Percentiles rank a stretch among this genome's conserved stretches.
These are phyloP conservation scores for Astreopora myriophthalma DNA, from an alignment of 64 coral and sea anemone species.

Conservation along the genomic window DNA sequence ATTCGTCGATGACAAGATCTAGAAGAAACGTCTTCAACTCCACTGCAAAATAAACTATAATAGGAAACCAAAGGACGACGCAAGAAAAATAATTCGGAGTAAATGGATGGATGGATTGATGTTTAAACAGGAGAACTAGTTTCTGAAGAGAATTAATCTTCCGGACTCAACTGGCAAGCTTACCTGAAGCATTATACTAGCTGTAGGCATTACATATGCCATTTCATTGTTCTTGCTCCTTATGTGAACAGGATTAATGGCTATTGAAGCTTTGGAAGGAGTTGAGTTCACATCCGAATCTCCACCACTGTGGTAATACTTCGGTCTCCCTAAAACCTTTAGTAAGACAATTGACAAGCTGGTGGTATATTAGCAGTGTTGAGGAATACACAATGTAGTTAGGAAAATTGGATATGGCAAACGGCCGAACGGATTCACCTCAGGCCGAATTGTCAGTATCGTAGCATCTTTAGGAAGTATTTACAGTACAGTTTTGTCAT, in stretches of 20 bases:
- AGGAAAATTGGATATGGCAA: neutral
- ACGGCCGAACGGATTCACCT: no score
- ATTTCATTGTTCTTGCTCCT: neutral
- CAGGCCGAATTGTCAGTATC: no score
- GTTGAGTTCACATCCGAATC: conserved; percentile 28
- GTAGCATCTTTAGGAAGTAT: no score
- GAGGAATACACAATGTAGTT: neutral
- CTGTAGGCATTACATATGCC: conserved; percentile 10
- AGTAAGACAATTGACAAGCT: neutral
- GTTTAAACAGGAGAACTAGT: no score
- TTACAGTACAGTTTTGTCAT: no score
- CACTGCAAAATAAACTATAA: neutral
- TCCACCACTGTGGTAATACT: neutral
- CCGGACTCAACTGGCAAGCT: neutral
- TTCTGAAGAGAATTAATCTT: no score
- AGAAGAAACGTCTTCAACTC: neutral
- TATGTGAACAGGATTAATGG: conserved; percentile 20
- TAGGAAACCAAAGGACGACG: no score
- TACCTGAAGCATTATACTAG: conserved; percentile 9
- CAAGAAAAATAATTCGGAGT: no score
- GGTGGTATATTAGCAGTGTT: neutral
- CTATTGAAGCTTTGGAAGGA: conserved; percentile 31
- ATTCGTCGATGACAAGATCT: no score
- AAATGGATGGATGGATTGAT: no score
- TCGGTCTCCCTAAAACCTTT: conserved; percentile 4